These are phyloP conservation scores for Gonatopus flavifemur DNA, from an alignment of 1,140 invertebrate genomes.

Conservation along the genomic window DNA sequence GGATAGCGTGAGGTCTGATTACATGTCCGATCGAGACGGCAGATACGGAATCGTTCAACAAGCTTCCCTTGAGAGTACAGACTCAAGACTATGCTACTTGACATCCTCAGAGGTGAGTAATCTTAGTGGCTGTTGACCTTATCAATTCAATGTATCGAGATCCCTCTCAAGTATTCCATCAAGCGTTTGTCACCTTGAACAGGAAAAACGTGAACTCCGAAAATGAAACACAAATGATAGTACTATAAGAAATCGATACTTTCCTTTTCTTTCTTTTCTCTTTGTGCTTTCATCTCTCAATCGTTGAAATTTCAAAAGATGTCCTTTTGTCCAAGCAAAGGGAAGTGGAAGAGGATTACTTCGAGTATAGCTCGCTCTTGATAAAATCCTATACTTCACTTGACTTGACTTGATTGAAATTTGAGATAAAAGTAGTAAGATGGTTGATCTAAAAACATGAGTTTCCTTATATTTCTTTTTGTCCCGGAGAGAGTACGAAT, in stretches of 20 bases:
- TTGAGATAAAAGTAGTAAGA: no score
- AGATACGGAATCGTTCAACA: slow-evolving; percentile 87
- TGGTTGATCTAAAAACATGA: no score
- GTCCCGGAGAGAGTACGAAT: no score
- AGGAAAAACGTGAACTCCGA: not conserved
- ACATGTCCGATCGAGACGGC: slow-evolving; percentile 84
- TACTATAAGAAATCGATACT: slow-evolving; percentile 2
- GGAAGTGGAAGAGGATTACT: no score
- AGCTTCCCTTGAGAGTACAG: slow-evolving; percentile 89
- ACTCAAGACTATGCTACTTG: slow-evolving; percentile 89
- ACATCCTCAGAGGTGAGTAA: slow-evolving; percentile 92
- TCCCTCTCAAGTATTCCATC: slow-evolving; percentile 16
- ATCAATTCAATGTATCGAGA: slow-evolving; percentile 37
- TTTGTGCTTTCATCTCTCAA: not conserved
- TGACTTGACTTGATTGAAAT: no score
- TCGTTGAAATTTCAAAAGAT: not conserved
- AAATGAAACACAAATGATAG: not conserved
- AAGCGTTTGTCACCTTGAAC: not conserved
- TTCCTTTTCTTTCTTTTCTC: not conserved
- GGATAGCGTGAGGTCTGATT: slow-evolving; percentile 85
- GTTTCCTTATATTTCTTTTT: no score
- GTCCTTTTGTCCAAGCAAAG: no score
- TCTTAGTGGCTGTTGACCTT: slow-evolving; percentile 44
- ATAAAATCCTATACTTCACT: no score
- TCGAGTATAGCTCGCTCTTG: no score